These are phyloP conservation scores for Pseudomyrmex concolor DNA, from an alignment of 1,140 invertebrate species.

Conservation along the genomic window DNA sequence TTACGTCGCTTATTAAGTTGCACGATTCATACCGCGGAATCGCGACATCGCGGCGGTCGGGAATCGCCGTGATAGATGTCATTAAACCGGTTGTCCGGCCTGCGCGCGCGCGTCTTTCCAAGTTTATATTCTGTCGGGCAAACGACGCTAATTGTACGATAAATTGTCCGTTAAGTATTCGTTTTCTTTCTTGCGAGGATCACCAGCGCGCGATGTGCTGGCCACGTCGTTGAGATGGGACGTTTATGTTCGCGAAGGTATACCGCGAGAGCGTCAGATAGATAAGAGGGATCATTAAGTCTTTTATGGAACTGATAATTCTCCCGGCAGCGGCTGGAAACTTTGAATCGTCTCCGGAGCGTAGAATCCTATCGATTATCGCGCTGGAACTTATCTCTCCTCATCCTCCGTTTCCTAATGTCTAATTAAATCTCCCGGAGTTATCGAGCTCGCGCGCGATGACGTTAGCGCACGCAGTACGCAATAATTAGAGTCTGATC, in stretches of 20 bases:
- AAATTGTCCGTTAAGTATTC: conserved; percentile 70
- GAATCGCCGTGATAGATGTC: conserved; percentile 41
- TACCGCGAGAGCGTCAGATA: conserved; percentile 62
- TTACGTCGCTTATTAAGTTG: conserved; percentile 58
- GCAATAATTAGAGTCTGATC: not conserved
- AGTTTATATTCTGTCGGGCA: conserved; percentile 68
- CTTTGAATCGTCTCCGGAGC: conserved; percentile 7
- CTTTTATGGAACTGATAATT: conserved; percentile 54
- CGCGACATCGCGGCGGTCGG: conserved; percentile 43
- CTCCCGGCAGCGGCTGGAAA: not conserved
- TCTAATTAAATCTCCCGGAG: conserved; percentile 19
- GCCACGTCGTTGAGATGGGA: conserved; percentile 4
- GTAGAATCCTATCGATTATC: conserved; percentile 17
- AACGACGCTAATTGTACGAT: conserved; percentile 74
- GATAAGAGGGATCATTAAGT: conserved; percentile 65
- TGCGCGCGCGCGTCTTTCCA: conserved; percentile 42
- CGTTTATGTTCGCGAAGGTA: conserved; percentile 60
- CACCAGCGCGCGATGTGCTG: not conserved
- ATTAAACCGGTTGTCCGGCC: conserved; percentile 69
- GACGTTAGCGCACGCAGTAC: not conserved
- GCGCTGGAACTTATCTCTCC: not conserved
- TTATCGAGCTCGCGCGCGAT: not conserved
- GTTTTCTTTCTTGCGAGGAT: conserved; percentile 18
- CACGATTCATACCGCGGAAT: conserved; percentile 33
- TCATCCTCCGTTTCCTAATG: not conserved